Evolutionary conservation across 2,113 vertebrate species (phyloP).

Genomic region (Furnarius figulus): DNA sequence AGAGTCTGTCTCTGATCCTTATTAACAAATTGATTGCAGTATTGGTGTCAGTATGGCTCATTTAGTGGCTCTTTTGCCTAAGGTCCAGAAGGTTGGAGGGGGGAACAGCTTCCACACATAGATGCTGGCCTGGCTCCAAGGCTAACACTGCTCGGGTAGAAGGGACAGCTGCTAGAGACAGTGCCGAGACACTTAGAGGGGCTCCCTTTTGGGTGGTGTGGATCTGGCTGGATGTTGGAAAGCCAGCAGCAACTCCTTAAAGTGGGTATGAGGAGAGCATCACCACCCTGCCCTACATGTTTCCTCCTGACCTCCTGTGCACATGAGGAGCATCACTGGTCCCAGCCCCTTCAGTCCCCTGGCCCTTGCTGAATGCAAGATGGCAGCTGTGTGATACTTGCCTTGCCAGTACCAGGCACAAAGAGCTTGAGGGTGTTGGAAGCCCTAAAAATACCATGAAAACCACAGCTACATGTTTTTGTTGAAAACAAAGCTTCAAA

Average conservation of each 20-base stretch:
- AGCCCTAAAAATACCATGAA: neutral
- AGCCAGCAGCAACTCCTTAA: neutral
- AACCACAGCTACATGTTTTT: neutral
- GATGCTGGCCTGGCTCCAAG: slow-evolving; percentile 37
- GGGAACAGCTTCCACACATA: slow-evolving; percentile 45
- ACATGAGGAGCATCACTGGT: fast-evolving
- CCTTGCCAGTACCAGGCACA: neutral
- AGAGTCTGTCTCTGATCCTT: slow-evolving; percentile 34
- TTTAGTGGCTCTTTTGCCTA: slow-evolving; percentile 59
- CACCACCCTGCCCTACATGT: fast-evolving
- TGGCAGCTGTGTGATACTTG: neutral
- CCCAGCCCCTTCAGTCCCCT: neutral
- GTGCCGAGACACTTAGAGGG: neutral
- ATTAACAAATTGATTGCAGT: slow-evolving; percentile 67
- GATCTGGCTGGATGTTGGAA: neutral
- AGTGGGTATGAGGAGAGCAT: neutral
- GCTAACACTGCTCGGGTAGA: neutral
- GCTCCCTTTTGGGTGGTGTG: neutral
- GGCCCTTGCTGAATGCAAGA: neutral
- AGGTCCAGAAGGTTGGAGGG: slow-evolving; percentile 48
- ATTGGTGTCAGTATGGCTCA: slow-evolving; percentile 69
- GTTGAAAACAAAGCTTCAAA: neutral
- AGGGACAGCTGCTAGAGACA: slow-evolving; percentile 36
- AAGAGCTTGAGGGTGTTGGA: neutral
- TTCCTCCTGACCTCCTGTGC: fast-evolving